A percentile compares a stretch with the other conserved stretches of the same genome.
These are phyloP conservation scores for Takifugu ocellatus DNA, from an alignment of 2,797 vertebrate species.

Conservation along the genomic window DNA sequence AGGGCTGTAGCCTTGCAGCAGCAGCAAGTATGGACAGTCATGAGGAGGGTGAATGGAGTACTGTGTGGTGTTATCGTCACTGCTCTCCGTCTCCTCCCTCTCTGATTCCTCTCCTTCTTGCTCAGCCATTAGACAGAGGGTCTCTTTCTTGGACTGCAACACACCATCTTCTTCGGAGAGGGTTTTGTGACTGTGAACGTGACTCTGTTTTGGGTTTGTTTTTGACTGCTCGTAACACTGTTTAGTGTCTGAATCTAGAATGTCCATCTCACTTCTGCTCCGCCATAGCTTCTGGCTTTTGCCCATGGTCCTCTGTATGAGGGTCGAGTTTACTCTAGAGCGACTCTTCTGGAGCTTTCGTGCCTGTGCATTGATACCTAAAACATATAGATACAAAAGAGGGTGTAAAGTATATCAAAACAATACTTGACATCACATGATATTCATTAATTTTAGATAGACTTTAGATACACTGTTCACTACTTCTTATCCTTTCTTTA, in stretches of 20 bases:
- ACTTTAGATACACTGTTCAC: no score
- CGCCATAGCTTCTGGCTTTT: slow-evolving; percentile 64
- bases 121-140: slow-evolving; percentile 65
- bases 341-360: slow-evolving; percentile 81
- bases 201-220: slow-evolving; percentile 34
- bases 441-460: no score
- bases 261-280: slow-evolving; percentile 77
- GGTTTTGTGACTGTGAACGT: slow-evolving; percentile 22
- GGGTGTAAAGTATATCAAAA: no score
- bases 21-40: slow-evolving; percentile 80
- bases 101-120: slow-evolving; percentile 70
- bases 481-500: no score
- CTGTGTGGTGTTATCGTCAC: slow-evolving; percentile 76
- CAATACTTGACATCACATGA: no score
- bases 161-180: slow-evolving; percentile 27
- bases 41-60: slow-evolving; percentile 82
- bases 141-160: slow-evolving; percentile 61
- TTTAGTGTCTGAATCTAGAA: slow-evolving; percentile 43
- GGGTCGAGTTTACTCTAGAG: slow-evolving; percentile 74
- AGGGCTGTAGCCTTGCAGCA: slow-evolving; percentile 77
- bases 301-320: slow-evolving; percentile 46
- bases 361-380: slow-evolving; percentile 84
- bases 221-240: background rate
- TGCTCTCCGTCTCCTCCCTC: slow-evolving; percentile 79
- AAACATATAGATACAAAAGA: slow-evolving; percentile 10